Percentiles rank a stretch among this genome's conserved stretches.
These are phyloP conservation scores for Fundulus diaphanus DNA, from an alignment of 2,797 vertebrate species.

Conservation along the genomic window DNA sequence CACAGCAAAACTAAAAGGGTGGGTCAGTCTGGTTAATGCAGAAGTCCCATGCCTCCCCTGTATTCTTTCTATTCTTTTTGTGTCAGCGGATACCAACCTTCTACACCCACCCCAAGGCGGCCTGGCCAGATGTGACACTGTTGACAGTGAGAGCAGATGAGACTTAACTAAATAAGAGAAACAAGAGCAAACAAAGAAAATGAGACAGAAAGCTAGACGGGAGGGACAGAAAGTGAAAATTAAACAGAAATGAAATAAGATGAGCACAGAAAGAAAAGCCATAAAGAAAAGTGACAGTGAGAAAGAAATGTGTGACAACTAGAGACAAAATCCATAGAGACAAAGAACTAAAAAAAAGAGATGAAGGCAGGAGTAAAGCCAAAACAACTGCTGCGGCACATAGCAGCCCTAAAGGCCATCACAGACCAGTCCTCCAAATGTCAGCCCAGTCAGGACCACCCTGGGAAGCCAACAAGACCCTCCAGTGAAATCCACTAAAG, in stretches of 20 bases:
- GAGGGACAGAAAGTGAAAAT: constrained; percentile 52
- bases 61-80: constrained; percentile 21
- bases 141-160: constrained; percentile 17
- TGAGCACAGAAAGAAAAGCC: constrained; percentile 27
- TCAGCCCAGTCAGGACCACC: constrained; percentile 71
- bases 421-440: constrained; percentile 72
- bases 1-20: constrained; percentile 29
- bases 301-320: constrained; percentile 52
- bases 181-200: constrained; percentile 22
- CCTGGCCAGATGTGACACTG: constrained; percentile 43
- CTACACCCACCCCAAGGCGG: constrained; percentile 38
- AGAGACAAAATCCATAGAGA: constrained; percentile 58
- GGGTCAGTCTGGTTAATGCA: constrained; percentile 26
- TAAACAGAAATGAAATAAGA: constrained; percentile 44
- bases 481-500: constrained; percentile 60
- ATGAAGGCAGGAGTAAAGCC: constrained; percentile 11
- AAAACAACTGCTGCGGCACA: constrained; percentile 59
- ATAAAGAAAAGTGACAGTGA: constrained; percentile 40
- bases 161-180: constrained; percentile 13
- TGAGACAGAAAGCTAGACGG: constrained; percentile 3
- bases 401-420: constrained; percentile 62
- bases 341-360: constrained; percentile 39
- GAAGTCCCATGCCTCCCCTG: constrained; percentile 29
- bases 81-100: constrained; percentile 13
- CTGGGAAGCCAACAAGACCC: constrained; percentile 54